phyloP scores from a whole-genome alignment of 1,140 invertebrate species.

The Sycobia sp. region DNA sequence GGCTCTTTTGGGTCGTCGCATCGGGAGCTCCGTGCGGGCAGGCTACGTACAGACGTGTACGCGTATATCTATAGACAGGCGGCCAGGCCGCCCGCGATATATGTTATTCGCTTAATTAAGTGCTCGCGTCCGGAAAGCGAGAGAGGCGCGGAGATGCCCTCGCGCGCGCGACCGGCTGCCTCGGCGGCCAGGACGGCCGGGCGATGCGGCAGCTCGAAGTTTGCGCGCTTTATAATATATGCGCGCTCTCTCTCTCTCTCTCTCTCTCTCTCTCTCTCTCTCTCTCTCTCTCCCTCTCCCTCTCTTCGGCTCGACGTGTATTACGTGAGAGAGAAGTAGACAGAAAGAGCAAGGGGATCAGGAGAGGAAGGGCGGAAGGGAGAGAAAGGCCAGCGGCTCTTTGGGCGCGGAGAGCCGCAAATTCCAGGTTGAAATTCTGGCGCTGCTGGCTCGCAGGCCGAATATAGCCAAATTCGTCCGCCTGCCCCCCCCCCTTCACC shows the following conservation, averaged over 20 bases:
- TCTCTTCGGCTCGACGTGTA: too few relatives aligned
- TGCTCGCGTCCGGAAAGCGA: slow-evolving; percentile 3
- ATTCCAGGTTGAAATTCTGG: slow-evolving; percentile 19
- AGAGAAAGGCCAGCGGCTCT: too few relatives aligned
- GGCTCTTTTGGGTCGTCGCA: not conserved
- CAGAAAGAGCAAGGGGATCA: too few relatives aligned
- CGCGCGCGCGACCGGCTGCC: not conserved
- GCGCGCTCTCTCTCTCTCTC: too few relatives aligned
- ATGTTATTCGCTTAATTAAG: slow-evolving; percentile 32
- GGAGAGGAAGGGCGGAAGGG: too few relatives aligned
- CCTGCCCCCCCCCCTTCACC: not conserved
- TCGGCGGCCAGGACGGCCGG: not conserved
- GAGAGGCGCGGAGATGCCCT: not conserved
- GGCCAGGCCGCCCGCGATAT: too few relatives aligned
- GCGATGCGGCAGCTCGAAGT: too few relatives aligned
- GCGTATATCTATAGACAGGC: not conserved
- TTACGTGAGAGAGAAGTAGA: too few relatives aligned
- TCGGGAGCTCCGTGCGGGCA: not conserved
- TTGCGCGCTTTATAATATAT: too few relatives aligned
- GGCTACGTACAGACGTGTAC: not conserved
- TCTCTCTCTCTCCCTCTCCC: too few relatives aligned
- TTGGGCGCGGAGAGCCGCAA: not conserved
- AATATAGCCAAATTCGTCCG: not conserved
- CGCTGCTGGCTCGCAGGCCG: not conserved
- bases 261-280: too few relatives aligned